Base-by-base conservation (phyloP, 2,113 vertebrate species). In the Mustela lutreola region DNA sequence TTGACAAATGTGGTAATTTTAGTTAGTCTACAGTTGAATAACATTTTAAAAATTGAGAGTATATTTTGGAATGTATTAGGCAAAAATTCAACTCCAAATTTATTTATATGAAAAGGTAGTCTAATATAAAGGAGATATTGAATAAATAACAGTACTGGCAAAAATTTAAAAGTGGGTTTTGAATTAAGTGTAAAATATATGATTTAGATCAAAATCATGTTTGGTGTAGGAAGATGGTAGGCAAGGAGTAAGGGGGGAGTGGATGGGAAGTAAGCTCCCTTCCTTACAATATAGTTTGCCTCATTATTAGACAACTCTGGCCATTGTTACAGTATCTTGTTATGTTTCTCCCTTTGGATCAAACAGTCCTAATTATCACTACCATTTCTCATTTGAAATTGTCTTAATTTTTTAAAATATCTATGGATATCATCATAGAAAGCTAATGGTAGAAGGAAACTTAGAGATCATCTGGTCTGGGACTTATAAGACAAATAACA, bases 1-100 rank as follows among this genome's bases (percentile, higher is more conserved):
- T 62, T 89, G 79, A 93, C 53, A 83, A 75, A 67, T 48, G 11
- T 70, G 78, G 28, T 86, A 63, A 75, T 91, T 91, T 95, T 95
- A 75, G 39, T 94, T 97, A 28, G 14, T 45, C 33, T 53, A 1
- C 24, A n/a, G 71, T 78, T 71, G 56, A 79, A 60, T 95, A 71
- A 78, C 15, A 87, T 93, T 92, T 90, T 88, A 93, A 81, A 93
- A 87, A 89, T 63, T 84, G 12, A 39, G 21, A 18, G 4, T 91
- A 15, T 96, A 78, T 81, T 96, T 96, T 97, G 36, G 4, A 84
- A 2, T n/a, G 1, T n/a, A 87, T 9, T 56, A 53, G 45, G 45
- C 33, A 15, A 24, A 71, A 91, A 90, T 73, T 89, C 39, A 62
- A 75, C 71, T 85, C 45, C 33, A 96, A n/a, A 45, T 62, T 80